Base-by-base conservation (phyloP, 2,888 invertebrate species). In the Stratiomys singularior region DNA sequence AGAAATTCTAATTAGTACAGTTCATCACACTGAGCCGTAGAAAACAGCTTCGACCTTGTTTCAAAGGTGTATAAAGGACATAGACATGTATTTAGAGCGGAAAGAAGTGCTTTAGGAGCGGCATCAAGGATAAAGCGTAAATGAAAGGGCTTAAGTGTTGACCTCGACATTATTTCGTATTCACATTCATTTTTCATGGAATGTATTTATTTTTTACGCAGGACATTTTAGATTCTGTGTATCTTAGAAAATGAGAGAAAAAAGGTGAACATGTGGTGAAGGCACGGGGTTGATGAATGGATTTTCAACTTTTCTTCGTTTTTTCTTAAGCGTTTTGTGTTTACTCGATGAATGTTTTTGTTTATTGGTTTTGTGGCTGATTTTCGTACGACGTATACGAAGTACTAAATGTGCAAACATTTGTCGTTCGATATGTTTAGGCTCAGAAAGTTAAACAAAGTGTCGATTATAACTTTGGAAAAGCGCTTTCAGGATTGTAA, bases 131-230 rank as follows among this genome's bases (percentile, higher is more conserved):
- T n/a, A 69, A 47, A n/a, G 47, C 23, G 47, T 25, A 69, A 69
- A 46, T 23, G 46, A 30, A 69, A 47, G 46, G 69, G 23, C 47
- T 47, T 69, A 46, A 69, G 47, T 69, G 69, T 30, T 25, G 69
- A 46, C 69, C 69, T 69, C 69, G 69, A 69, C 69, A 69, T 25
- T 21, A 69, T 69, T 69, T 69, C 30, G 21, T 21, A 60, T 21
- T 21, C 37, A 37, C 37, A 37, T 37, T 37, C 9, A 37, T 66
- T 37, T 66, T 66, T 52, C 52, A 52, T 52, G 52, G n/a, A 13
- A 13, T 52, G 3, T 13, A 13, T 18, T 3, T 52, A 52, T 52
- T 52, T n/a, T 52, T 52, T 13, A 52, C 18, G 15, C 7, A 18
- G 18, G n/a, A 52, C 52, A 52, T 52, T 52, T 52, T 18, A 4